Evolutionary conservation across 92 coral and sea anemone genomes (phyloP).

Genomic region (Phenganax marumi): DNA sequence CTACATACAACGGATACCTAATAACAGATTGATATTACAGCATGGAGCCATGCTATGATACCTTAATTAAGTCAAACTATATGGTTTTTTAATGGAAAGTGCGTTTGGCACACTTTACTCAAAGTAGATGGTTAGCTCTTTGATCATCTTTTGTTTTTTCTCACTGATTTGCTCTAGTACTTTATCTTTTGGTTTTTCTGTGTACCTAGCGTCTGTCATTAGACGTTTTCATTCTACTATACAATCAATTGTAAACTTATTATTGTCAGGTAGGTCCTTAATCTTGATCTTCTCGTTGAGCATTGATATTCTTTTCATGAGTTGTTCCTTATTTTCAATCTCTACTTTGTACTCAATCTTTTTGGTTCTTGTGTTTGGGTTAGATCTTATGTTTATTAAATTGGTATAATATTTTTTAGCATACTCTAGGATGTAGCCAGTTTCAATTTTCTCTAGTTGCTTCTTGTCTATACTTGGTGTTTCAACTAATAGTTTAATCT

Average conservation of each 20-base stretch:
- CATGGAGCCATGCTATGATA: no score
- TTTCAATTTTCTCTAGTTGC: constrained; percentile 42
- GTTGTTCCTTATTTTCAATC: constrained; percentile 25
- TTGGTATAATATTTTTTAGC: constrained; percentile 14
- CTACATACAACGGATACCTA: no score
- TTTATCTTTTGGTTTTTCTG: constrained; percentile 37
- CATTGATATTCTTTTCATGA: constrained; percentile 15
- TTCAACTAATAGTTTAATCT: constrained; percentile 30
- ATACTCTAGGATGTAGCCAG: constrained; percentile 38
- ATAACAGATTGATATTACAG: no score
- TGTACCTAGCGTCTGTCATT: constrained; percentile 29
- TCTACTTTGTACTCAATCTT: constrained; percentile 24
- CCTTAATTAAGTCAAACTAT: no score
- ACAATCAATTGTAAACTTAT: neutral
- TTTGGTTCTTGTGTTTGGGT: constrained; percentile 2
- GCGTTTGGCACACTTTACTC: no score
- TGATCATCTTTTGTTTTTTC: constrained; percentile 16
- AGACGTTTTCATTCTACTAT: constrained; percentile 33
- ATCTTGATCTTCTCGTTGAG: constrained; percentile 35
- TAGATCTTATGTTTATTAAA: constrained; percentile 19
- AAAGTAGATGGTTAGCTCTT: constrained; percentile 41
- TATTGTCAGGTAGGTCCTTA: constrained; percentile 25
- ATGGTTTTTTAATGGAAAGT: no score
- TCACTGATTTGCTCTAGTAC: constrained; percentile 26
- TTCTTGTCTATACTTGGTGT: constrained; percentile 52